A percentile compares a stretch with the other conserved stretches of the same genome.
Conservation (phyloP, 2,797 vertebrate genomes). For the Myotis vivesi region DNA sequence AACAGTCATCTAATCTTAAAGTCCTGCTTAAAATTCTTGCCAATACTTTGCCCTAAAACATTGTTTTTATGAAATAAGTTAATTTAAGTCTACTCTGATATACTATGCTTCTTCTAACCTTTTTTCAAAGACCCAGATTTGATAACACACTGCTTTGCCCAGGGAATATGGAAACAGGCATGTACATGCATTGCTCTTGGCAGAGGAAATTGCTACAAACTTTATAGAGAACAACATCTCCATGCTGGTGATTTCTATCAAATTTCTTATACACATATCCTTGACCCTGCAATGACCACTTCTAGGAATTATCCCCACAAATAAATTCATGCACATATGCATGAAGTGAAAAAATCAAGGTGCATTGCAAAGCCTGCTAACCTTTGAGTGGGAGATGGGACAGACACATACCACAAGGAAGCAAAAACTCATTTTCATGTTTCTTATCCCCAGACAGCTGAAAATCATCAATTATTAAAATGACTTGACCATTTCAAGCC, state of each 20-base stretch:
- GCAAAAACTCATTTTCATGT: neutral
- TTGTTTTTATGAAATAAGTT: constrained; percentile 35
- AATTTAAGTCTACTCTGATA: constrained; percentile 11
- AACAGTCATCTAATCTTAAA: neutral
- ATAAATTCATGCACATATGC: neutral
- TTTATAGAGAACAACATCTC: neutral
- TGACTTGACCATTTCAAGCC: neutral
- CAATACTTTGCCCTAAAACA: constrained; percentile 10
- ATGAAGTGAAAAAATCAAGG: neutral
- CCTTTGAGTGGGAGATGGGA: neutral
- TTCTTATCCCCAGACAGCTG: neutral
- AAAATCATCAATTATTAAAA: neutral
- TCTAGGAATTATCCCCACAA: neutral
- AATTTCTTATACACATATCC: neutral
- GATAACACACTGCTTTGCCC: neutral
- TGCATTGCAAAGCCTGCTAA: neutral
- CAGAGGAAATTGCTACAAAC: neutral
- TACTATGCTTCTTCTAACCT: constrained; percentile 11
- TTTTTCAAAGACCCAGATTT: neutral
- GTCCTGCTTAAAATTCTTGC: constrained; percentile 40
- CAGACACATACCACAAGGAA: neutral
- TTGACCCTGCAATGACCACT: neutral
- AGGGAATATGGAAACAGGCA: neutral
- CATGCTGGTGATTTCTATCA: neutral
- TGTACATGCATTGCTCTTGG: neutral